Percentiles rank a stretch among this genome's conserved stretches.
These are phyloP conservation scores for Dexiosoma caninum DNA, from an alignment of 2,888 invertebrate species.

Conservation along the genomic window DNA sequence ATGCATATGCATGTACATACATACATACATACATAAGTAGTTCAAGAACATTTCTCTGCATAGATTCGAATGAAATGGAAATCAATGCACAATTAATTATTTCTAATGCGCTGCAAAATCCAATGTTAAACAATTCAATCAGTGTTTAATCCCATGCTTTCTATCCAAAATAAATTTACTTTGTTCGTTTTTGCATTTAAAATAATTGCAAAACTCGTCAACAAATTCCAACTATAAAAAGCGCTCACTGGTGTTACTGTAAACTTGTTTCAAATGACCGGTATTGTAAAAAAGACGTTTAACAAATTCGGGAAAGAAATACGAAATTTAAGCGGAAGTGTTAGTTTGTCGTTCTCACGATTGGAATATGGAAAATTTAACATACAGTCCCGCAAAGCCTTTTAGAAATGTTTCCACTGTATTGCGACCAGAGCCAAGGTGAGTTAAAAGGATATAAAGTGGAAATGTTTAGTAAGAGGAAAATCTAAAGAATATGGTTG, in stretches of 20 bases:
- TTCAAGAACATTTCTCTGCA: constrained; percentile 27
- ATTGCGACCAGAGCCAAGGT: constrained; percentile 71
- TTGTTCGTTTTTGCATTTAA: not conserved
- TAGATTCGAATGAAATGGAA: not conserved
- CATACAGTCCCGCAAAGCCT: constrained; percentile 40
- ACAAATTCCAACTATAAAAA: constrained; percentile 50
- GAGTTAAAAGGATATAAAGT: not conserved
- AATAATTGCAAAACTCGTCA: constrained; percentile 38
- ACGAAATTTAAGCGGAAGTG: constrained; percentile 6
- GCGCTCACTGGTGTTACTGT: not conserved
- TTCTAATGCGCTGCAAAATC: constrained; percentile 48
- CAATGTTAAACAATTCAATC: constrained; percentile 44
- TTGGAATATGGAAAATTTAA: constrained; percentile 44
- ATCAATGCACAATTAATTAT: constrained; percentile 27
- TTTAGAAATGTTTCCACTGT: constrained; percentile 71
- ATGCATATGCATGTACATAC: not conserved
- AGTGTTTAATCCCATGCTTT: constrained; percentile 34
- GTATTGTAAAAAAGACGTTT: constrained; percentile 16
- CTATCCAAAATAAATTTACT: not conserved
- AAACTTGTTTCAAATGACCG: constrained; percentile 49
- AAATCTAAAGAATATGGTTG: too few species aligned
- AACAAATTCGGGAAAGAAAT: not conserved
- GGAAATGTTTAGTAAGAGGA: too few species aligned
- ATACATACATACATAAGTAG: not conserved
- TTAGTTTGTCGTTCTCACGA: not conserved